Base-by-base conservation (phyloP, 1,140 invertebrate species). In the Drosophila sucinea region DNA sequence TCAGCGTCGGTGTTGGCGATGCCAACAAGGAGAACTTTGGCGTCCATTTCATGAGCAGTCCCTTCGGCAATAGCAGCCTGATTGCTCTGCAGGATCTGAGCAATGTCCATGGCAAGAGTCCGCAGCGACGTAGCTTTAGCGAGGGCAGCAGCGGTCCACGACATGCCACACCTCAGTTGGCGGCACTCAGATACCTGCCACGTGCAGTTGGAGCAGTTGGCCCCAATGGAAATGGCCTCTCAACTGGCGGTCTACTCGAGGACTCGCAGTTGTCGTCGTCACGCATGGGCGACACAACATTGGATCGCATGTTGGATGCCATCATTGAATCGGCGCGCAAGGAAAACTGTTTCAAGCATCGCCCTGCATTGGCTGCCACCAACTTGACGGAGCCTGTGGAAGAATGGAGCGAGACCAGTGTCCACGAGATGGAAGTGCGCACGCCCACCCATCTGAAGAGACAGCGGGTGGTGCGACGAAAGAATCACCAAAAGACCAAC, bases 401-500 rank as follows among this genome's bases (percentile, higher is more conserved):
- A 1, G 85, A 90, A 44, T 87, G 83, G 83, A 87, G 83, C 23
- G 91, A 92, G 57, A 73, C 60, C 4, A 91, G 86, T 57, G 79
- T 92, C 11, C 91, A 92, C 25, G 91, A 92, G 51, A 92, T 92
- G 91, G 91, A 92, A 68, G 91, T 92, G 51, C 85, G 90, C 8
- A 91, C 91, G 0, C 91, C 91, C 17, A 85, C 79, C 5, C 90
- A 92, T 66, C 65, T 92, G 25, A 91, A 91, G 58, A 73, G 91
- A 2, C 91, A 92, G 72, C 81, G 90, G 11, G 91, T 91, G 17
- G 91, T 92, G 55, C 77, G 91, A 6, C 81, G 91, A 27, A 92
- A 92, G 74, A 91, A 91, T 58, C 76, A 75, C 8, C 85, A 90
- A 10, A 81, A 76, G 47, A 58, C 62, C 47, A n/a, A 40, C 33